These are phyloP conservation scores for Drosophila sulfurigaster DNA, from an alignment of 1,140 invertebrate species.

Conservation along the genomic window DNA sequence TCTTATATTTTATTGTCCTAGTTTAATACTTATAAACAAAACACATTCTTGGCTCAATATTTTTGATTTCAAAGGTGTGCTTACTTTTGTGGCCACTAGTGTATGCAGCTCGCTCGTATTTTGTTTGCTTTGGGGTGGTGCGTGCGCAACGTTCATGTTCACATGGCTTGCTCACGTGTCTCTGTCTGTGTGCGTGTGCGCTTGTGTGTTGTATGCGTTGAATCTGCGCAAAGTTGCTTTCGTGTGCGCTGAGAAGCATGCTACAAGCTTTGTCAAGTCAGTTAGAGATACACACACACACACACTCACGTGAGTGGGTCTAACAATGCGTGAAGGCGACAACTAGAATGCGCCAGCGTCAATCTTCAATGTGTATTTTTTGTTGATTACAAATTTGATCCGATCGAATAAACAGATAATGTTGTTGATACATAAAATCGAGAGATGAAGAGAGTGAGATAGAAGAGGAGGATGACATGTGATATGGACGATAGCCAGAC, in stretches of 20 bases:
- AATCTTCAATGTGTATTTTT: background rate
- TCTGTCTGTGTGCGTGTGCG: background rate
- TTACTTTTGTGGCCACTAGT: constrained; percentile 23
- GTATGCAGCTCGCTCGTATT: constrained; percentile 16
- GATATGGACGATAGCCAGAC: constrained; percentile 20
- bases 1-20: too few species aligned
- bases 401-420: constrained; percentile 1
- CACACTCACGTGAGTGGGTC: constrained; percentile 1
- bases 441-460: background rate
- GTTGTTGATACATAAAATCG: background rate
- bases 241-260: constrained; percentile 62
- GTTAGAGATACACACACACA: constrained; percentile 2
- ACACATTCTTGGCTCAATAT: background rate
- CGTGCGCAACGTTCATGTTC: constrained; percentile 57
- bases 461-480: background rate
- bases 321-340: constrained; percentile 25
- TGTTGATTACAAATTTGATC: background rate
- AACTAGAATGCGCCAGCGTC: constrained; percentile 23
- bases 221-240: constrained; percentile 50
- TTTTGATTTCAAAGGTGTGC: background rate
- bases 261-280: constrained; percentile 45
- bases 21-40: too few species aligned
- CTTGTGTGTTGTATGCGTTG: background rate
- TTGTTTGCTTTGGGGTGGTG: constrained; percentile 46
- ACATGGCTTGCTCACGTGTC: constrained; percentile 6